phyloP scores from a whole-genome alignment of 2,113 vertebrate species.

The Sialia sialis region DNA sequence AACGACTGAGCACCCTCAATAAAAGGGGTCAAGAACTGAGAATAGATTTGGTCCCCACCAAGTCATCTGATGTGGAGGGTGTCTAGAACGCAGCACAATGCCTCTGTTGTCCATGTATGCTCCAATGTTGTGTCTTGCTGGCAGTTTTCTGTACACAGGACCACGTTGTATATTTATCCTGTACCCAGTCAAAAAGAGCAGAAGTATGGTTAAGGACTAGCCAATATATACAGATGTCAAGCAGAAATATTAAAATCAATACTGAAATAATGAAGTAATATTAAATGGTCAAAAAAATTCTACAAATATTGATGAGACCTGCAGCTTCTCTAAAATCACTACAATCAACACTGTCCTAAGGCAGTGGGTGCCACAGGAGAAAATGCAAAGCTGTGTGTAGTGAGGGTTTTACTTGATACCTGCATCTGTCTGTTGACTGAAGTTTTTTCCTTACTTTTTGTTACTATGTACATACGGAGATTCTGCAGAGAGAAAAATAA shows the following conservation, averaged over 20 bases:
- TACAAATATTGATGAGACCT: background rate
- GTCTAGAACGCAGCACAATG: fast-evolving
- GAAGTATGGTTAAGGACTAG: background rate
- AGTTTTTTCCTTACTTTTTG: background rate
- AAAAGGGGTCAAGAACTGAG: background rate
- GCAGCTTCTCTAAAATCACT: background rate
- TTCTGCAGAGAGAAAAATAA: background rate
- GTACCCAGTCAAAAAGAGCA: background rate
- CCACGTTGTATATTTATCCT: background rate
- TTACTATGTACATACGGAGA: background rate
- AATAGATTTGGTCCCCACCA: background rate
- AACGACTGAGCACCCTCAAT: background rate
- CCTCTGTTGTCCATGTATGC: background rate
- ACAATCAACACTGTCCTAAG: background rate
- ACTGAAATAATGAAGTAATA: background rate
- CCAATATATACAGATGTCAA: background rate
- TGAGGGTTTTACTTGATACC: background rate
- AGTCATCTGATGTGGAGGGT: fast-evolving
- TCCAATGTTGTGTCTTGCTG: background rate
- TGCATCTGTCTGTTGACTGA: too few relatives aligned
- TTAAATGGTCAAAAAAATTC: background rate
- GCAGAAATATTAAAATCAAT: background rate
- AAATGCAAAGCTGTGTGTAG: fast-evolving
- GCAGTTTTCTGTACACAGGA: background rate
- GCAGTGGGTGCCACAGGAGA: background rate